A percentile compares a stretch with the other conserved stretches of the same genome.
Conservation (phyloP, 2,888 invertebrate species). For the Boloria euphrosyne region DNA sequence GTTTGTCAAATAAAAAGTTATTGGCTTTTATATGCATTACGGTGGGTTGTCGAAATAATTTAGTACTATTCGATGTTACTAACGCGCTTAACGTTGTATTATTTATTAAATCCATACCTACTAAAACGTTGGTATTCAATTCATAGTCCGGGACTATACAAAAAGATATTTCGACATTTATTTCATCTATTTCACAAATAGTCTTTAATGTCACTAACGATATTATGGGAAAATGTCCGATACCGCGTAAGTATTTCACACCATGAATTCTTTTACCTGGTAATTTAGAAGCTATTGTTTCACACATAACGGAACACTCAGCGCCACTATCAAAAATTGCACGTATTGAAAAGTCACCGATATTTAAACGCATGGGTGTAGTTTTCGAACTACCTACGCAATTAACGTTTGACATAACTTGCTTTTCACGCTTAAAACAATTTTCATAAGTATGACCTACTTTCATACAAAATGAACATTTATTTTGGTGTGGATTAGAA, state of each 20-base stretch:
- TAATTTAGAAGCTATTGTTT: background rate
- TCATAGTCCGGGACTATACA: conserved; percentile 21
- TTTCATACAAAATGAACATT: too few relatives aligned
- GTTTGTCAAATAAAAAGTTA: conserved; percentile 19
- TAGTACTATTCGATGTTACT: conserved; percentile 25
- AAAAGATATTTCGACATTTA: too few relatives aligned
- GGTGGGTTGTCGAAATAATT: background rate
- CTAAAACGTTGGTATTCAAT: conserved; percentile 24
- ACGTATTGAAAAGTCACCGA: background rate
- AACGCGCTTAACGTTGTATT: conserved; percentile 26
- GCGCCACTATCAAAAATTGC: background rate
- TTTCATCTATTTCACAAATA: too few relatives aligned
- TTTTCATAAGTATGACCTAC: too few relatives aligned
- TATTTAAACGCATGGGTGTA: background rate
- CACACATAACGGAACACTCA: background rate
- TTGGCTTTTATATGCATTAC: conserved; percentile 24
- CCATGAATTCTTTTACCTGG: background rate
- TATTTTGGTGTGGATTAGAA: too few relatives aligned
- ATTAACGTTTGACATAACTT: too few relatives aligned
- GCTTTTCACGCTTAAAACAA: too few relatives aligned
- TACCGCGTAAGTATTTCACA: background rate
- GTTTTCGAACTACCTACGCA: background rate
- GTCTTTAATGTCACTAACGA: too few relatives aligned
- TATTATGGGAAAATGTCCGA: too few relatives aligned
- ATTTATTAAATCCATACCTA: conserved; percentile 18